Evolutionary conservation across 2,113 vertebrate genomes (phyloP), one percentile per base, ranked within the genome.

Genomic region (Chaetodon auriga): DNA sequence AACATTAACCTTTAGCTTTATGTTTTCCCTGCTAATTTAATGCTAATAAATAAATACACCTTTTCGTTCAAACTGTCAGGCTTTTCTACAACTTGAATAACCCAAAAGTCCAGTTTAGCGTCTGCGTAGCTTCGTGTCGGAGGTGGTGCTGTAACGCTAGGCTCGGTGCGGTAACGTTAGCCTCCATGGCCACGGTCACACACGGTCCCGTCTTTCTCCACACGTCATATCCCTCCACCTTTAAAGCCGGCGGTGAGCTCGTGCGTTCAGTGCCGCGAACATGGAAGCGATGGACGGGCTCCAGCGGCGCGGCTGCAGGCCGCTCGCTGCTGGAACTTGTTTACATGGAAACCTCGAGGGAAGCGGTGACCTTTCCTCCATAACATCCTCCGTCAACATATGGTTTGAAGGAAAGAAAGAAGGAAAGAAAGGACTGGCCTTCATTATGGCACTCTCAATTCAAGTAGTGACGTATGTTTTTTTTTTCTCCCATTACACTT

Each of bases 131-230:
- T 35, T 68, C 73, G 80, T 68, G 3, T 45, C 21, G n/a, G 14
- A 25, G 38, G 14, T 19, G 62, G 16, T n/a, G 4, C 23, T 18
- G 62, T 61, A 41, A 35, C 35, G 60, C 30, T 5, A 48, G 78
- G 65, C 0, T 35, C 45, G 11, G 0, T 75, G 69, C 75, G 14
- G 79, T 71, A 84, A 54, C 48, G 80, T 80, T 87, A 82, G 88
- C 90, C 66, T 30, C 2, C 30, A n/a, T 0, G 48, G 49, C 66
- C 11, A 21, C 69, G 69, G 19, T 74, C 60, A 65, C 68, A n/a
- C 62, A 30, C 30, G 30, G 30, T 75, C 65, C 55, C 35, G 49
- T 61, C 43, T 23, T 73, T 43, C 9, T 43, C 41, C 43, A 45
- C 11, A 45, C 43, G 10, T 11, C 25, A 46, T 74, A 41, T 41